These are phyloP conservation scores for Araneus ventricosus DNA, from an alignment of 1,140 invertebrate species.

Conservation along the genomic window DNA sequence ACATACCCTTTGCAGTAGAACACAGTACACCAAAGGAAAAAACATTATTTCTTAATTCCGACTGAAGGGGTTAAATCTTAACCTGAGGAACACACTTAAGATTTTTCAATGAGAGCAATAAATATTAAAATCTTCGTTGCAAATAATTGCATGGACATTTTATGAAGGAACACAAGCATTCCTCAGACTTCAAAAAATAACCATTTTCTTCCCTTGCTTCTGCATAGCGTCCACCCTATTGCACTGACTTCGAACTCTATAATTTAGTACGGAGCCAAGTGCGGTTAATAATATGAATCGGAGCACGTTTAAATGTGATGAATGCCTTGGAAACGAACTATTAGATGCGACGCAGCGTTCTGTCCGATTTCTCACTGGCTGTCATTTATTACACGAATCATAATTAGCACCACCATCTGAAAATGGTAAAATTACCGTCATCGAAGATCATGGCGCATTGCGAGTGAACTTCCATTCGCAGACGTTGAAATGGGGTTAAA, in stretches of 20 bases:
- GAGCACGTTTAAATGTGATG: constrained; percentile 52
- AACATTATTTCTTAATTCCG: too few relatives aligned
- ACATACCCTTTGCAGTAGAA: too few relatives aligned
- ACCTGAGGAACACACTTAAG: neutral
- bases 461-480: neutral
- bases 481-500: neutral
- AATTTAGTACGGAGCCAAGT: constrained; percentile 36
- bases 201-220: neutral
- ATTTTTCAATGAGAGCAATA: neutral
- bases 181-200: neutral
- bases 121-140: neutral
- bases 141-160: neutral
- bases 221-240: neutral
- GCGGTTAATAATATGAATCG: constrained; percentile 60
- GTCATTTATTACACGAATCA: constrained; percentile 63
- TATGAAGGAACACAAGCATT: neutral
- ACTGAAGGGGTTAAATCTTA: too few relatives aligned
- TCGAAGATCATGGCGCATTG: constrained; percentile 9
- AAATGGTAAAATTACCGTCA: constrained; percentile 61
- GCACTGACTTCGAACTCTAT: neutral
- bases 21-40: too few relatives aligned
- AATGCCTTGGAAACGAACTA: constrained; percentile 60
- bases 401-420: constrained; percentile 41
- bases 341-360: constrained; percentile 48
- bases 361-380: constrained; percentile 23